Base-by-base conservation (phyloP, 2,888 invertebrate species). In the Melolontha melolontha region DNA sequence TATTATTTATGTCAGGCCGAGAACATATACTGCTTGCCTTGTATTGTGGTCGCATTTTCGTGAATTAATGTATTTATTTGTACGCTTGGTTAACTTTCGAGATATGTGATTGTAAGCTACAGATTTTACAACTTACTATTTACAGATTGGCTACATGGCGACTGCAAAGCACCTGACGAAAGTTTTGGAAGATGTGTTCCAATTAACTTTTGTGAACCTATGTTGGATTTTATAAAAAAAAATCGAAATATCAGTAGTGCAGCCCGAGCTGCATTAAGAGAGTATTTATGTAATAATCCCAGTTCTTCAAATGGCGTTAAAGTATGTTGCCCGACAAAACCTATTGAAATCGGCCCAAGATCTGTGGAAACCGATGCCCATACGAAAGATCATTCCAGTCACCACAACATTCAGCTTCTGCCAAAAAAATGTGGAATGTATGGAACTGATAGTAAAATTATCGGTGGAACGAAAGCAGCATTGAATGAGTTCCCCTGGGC, bases 101-200 rank as follows among this genome's bases (percentile, higher is more conserved):
- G n/a, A n/a, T n/a, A n/a, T n/a, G n/a, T n/a, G n/a, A n/a, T n/a
- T n/a, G n/a, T n/a, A n/a, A n/a, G n/a, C n/a, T n/a, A n/a, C n/a
- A n/a, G n/a, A n/a, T n/a, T n/a, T n/a, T n/a, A n/a, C n/a, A n/a
- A n/a, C n/a, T n/a, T n/a, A n/a, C 11, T 50, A 42, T 42, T 54
- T 65, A 6, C 29, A 65, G 65, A 55, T 54, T 65, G 65, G 65
- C 12, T 49, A 34, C 34, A 63, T 29, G n/a, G 14, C 11, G 47
- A 55, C n/a, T 66, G 66, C 12, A 59, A 22, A 16, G 59, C 66
- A 11, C 66, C 66, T n/a, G 17, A 57, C 11, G 17, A 59, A 2
- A 41, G 59, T 41, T 16, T 27, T 27, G 57, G 59, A 49, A 49
- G 27, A 16, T 66, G 66, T 17, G 59, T 39, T 27, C 41, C 51